Base-by-base conservation (phyloP, 2,113 vertebrate species). In the Seriola quinqueradiata region DNA sequence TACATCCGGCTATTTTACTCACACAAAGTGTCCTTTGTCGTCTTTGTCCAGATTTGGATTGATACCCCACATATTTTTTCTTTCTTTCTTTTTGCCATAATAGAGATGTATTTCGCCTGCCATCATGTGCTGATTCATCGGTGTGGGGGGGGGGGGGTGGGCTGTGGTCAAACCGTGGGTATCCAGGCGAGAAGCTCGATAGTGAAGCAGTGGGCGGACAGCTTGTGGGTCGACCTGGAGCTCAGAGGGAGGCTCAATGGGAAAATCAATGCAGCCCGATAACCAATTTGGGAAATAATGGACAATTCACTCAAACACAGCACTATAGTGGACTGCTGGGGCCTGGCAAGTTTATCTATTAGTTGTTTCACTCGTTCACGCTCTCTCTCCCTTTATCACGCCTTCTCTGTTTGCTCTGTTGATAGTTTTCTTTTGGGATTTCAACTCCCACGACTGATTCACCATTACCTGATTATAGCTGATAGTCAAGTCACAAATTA, bases 271-370 rank as follows among this genome's bases (percentile, higher is more conserved):
- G 86, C n/a, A 5, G 85, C 46, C 91, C 75, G 12, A 92, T 92
- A 91, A 92, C 83, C 90, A 90, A 90, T 93, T 88, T 90, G 32
- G 82, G 73, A 90, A 87, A 90, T 90, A 94, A 94, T 91, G 87
- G 89, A 87, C 85, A 81, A 87, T 93, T 90, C 79, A 80, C 72
- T 91, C 77, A 87, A 83, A 91, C 75, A 83, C 77, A 79, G 67
- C 74, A 36, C 75, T 82, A 38, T 70, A 61, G 77, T 72, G 48
- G 73, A 78, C 82, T 66, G 68, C 59, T 38, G 74, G 67, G 73
- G 67, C 28, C 63, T 5, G 81, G 77, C 69, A 57, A 84, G 48
- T 86, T 90, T 83, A 75, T 90, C 82, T 66, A 81, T 91, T 76
- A 75, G 63, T 42, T 81, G 59, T 69, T 63, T 73, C 34, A 68